Conservation (phyloP, 2,797 vertebrate genomes). For the Rhyacichthys aspro region DNA sequence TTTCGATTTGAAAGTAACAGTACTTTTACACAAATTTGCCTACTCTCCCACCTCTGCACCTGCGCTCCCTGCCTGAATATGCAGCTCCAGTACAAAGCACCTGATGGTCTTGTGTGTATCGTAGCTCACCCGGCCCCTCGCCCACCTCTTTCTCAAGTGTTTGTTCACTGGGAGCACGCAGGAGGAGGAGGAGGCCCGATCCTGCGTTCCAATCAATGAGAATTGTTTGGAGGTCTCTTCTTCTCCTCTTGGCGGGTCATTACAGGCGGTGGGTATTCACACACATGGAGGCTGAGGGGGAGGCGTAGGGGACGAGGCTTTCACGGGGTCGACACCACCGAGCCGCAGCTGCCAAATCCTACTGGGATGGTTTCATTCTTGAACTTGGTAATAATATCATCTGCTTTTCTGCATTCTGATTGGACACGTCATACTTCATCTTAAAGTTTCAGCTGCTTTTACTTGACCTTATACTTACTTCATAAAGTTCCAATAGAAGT, state of each 20-base stretch:
- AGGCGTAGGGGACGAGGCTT: conserved; percentile 33
- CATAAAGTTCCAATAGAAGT: too few relatives aligned
- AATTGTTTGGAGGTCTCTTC: conserved; percentile 58
- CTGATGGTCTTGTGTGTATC: conserved; percentile 25
- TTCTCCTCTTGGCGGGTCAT: conserved; percentile 40
- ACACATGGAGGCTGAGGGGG: conserved; percentile 40
- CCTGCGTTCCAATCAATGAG: conserved; percentile 65
- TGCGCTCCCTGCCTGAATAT: conserved; percentile 52
- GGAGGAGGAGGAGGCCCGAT: conserved; percentile 46
- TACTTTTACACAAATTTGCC: background rate
- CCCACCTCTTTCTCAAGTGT: conserved; percentile 58
- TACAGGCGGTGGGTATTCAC: conserved; percentile 44
- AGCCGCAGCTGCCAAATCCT: conserved; percentile 58
- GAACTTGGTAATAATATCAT: background rate
- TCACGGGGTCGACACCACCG: conserved; percentile 53
- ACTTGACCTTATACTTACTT: too few relatives aligned
- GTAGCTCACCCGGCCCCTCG: conserved; percentile 42
- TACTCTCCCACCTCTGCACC: conserved; percentile 19
- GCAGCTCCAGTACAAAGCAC: conserved; percentile 51
- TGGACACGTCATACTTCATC: conserved; percentile 12
- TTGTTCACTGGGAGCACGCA: conserved; percentile 37
- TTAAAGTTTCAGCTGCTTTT: too few relatives aligned
- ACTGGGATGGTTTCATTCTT: conserved; percentile 47
- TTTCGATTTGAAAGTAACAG: background rate
- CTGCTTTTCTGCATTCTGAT: conserved; percentile 19